Percentiles rank a stretch among this genome's conserved stretches.
These are phyloP conservation scores for Eupithecia subumbrata DNA, from an alignment of 2,888 invertebrate genomes.

Conservation along the genomic window DNA sequence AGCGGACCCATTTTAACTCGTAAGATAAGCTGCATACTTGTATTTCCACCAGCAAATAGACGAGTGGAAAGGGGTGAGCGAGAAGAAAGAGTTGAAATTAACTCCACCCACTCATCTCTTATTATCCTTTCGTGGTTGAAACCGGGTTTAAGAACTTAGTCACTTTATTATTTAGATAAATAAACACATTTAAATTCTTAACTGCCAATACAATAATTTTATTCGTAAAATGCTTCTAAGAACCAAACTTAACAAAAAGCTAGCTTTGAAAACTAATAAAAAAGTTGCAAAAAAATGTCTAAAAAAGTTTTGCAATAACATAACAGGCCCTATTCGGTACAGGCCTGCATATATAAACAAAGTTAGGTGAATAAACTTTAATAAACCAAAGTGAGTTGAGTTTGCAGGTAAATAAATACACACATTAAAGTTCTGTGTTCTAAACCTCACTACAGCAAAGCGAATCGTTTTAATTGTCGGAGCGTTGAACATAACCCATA, in stretches of 20 bases:
- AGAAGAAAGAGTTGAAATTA: too few species aligned
- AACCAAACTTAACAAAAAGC: neutral
- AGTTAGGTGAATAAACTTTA: neutral
- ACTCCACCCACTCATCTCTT: too few species aligned
- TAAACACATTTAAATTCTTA: too few species aligned
- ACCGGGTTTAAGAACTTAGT: neutral
- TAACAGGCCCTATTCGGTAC: neutral
- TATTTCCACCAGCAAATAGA: too few species aligned
- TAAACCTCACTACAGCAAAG: neutral
- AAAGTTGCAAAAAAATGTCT: neutral
- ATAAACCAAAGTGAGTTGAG: neutral
- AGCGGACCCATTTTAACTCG: too few species aligned
- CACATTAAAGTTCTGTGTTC: neutral
- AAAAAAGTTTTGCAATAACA: neutral
- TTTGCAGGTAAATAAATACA: neutral
- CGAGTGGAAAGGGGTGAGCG: too few species aligned
- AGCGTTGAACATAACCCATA: constrained; percentile 25
- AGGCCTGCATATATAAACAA: neutral
- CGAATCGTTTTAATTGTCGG: constrained; percentile 10
- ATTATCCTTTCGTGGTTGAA: too few species aligned
- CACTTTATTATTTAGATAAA: neutral
- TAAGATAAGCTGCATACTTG: too few species aligned
- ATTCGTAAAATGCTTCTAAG: neutral
- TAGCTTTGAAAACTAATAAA: neutral
- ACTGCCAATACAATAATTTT: neutral